phyloP scores from a whole-genome alignment of 2,888 invertebrate species.

The Cacoxenus indagator region DNA sequence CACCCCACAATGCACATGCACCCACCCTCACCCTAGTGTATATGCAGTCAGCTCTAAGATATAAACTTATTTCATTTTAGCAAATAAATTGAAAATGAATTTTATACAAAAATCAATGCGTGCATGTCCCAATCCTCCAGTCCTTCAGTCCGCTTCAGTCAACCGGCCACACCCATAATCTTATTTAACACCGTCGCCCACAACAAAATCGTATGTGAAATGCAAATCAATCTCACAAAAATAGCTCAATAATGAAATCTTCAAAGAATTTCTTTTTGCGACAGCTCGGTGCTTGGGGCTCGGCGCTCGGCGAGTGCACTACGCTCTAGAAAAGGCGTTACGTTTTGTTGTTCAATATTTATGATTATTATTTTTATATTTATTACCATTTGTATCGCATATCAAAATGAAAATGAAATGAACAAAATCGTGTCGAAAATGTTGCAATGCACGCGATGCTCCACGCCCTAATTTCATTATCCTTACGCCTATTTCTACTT shows the following conservation, averaged over 20 bases:
- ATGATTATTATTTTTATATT: slow-evolving; percentile 30
- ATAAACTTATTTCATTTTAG: slow-evolving; percentile 8
- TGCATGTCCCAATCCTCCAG: too few relatives aligned
- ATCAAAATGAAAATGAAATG: slow-evolving; percentile 47
- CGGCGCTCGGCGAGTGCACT: too few relatives aligned
- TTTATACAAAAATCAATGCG: slow-evolving; percentile 20
- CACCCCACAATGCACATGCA: neutral
- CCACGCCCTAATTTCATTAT: slow-evolving; percentile 15
- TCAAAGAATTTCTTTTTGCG: neutral
- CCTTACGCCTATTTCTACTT: slow-evolving; percentile 4
- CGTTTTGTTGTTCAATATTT: slow-evolving; percentile 61
- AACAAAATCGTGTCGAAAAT: slow-evolving; percentile 31
- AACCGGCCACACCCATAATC: neutral
- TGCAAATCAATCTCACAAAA: slow-evolving; percentile 26
- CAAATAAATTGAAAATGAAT: slow-evolving; percentile 25
- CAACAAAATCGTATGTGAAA: slow-evolving; percentile 7
- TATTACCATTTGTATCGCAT: slow-evolving; percentile 58
- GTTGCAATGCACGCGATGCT: slow-evolving; percentile 47
- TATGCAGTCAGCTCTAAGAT: neutral
- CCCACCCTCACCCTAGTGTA: neutral
- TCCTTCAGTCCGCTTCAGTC: neutral
- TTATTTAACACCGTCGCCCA: neutral
- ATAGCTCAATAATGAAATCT: slow-evolving; percentile 18
- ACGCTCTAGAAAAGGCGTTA: slow-evolving; percentile 49
- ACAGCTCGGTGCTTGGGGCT: too few relatives aligned